Conservation (phyloP, 2,113 vertebrate genomes). For the Labeo catla region DNA sequence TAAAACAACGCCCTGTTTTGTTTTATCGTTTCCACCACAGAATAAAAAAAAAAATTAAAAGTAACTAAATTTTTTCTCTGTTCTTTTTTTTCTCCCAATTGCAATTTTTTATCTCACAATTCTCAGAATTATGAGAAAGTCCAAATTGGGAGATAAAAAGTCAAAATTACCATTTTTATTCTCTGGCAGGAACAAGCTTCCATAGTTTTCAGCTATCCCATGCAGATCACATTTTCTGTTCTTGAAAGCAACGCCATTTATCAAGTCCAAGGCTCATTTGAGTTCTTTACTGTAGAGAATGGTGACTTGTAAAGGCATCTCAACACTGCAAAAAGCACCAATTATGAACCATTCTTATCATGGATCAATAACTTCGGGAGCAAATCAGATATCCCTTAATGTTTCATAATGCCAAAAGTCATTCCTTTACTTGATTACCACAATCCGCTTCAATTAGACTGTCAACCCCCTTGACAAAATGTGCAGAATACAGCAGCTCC, state of each 20-base stretch:
- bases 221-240: not conserved
- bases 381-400: slow-evolving; percentile 20
- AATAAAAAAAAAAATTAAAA: too few relatives aligned
- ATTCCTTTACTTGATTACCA: slow-evolving; percentile 32
- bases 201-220: not conserved
- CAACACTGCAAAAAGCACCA: not conserved
- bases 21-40: too few relatives aligned
- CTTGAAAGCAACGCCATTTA: not conserved
- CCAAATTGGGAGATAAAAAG: not conserved
- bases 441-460: slow-evolving; percentile 30
- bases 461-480: slow-evolving; percentile 25
- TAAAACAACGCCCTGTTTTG: too few relatives aligned
- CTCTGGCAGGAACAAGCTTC: not conserved
- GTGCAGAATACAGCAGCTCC: slow-evolving; percentile 12
- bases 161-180: too few relatives aligned
- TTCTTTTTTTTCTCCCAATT: not conserved
- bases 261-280: not conserved
- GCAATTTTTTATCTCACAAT: not conserved
- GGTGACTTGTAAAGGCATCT: not conserved
- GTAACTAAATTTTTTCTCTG: not conserved
- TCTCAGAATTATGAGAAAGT: not conserved
- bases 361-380: slow-evolving; percentile 17
- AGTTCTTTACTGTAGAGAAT: not conserved
- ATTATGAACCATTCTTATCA: slow-evolving; percentile 1
- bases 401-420: slow-evolving; percentile 10